Percentiles rank a stretch among this genome's conserved stretches.
phyloP scores from a whole-genome alignment of 2,888 invertebrate species.

The Pemphredon lugubris region DNA sequence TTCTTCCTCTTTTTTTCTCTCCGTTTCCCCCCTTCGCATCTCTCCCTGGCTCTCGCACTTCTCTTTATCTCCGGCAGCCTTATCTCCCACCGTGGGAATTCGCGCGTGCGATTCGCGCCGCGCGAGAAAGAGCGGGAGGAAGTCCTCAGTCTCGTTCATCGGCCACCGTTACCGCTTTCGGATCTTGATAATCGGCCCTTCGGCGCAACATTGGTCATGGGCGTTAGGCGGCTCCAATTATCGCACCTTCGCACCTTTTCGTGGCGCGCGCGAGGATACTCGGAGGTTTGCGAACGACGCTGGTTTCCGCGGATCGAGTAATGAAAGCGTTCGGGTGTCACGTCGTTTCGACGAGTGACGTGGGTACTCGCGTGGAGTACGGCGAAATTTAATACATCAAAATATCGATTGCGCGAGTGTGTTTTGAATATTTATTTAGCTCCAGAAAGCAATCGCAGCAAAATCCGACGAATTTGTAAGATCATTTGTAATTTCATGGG shows the following conservation, averaged over 20 bases:
- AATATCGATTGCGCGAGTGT: neutral
- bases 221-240: neutral
- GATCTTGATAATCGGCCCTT: constrained; percentile 38
- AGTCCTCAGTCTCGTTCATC: constrained; percentile 60
- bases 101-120: constrained; percentile 72
- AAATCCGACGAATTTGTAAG: neutral
- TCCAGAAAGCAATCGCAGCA: neutral
- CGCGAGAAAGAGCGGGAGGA: constrained; percentile 56
- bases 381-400: too few species aligned
- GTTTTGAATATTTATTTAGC: neutral
- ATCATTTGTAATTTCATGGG: constrained; percentile 6
- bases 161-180: constrained; percentile 33
- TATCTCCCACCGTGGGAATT: constrained; percentile 69
- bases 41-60: constrained; percentile 29
- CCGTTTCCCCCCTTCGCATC: constrained; percentile 14
- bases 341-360: neutral
- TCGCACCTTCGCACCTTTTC: neutral
- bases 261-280: too few species aligned
- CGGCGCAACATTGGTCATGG: constrained; percentile 17
- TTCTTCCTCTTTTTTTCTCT: constrained; percentile 20
- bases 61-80: constrained; percentile 59
- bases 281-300: too few species aligned
- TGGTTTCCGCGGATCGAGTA: too few species aligned
- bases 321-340: neutral
- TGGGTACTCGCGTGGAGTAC: too few species aligned